phyloP scores from a whole-genome alignment of 2,888 invertebrate genomes.

The Rhingia rostrata region DNA sequence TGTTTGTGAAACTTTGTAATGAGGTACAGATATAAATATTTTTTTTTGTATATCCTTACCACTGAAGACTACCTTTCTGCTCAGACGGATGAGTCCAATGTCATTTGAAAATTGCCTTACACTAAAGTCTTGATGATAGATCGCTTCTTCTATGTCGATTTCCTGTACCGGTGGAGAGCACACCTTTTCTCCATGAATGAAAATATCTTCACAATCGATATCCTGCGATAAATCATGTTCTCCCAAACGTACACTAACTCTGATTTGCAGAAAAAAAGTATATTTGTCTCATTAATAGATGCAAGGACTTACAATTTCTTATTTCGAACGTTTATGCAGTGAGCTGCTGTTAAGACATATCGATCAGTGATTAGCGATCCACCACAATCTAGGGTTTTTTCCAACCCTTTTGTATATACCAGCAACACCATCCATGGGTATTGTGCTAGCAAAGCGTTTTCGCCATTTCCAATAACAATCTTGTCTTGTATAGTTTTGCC shows the following conservation, averaged over 20 bases:
- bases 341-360: constrained; percentile 76
- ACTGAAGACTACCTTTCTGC: constrained; percentile 77
- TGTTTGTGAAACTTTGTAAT: neutral
- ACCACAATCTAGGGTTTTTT: constrained; percentile 78
- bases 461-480: constrained; percentile 85
- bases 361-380: constrained; percentile 75
- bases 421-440: constrained; percentile 90
- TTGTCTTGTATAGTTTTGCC: constrained; percentile 84
- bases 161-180: constrained; percentile 83
- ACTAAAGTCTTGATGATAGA: constrained; percentile 84
- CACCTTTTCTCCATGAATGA: constrained; percentile 50
- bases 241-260: constrained; percentile 82
- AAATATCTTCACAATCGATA: constrained; percentile 78
- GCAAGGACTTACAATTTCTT: constrained; percentile 61
- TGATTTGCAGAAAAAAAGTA: constrained; percentile 60
- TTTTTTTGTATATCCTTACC: constrained; percentile 55
- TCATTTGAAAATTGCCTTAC: constrained; percentile 83
- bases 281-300: neutral
- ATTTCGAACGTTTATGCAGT: constrained; percentile 71
- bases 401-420: constrained; percentile 82
- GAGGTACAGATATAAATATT: neutral
- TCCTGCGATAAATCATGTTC: constrained; percentile 80
- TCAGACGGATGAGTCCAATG: constrained; percentile 85
- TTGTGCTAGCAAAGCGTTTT: constrained; percentile 85
- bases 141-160: constrained; percentile 78